Percentiles rank a stretch among this genome's conserved stretches.
Evolutionary conservation across 1,140 invertebrate species (phyloP).

Genomic region (Elysia chlorotica): DNA sequence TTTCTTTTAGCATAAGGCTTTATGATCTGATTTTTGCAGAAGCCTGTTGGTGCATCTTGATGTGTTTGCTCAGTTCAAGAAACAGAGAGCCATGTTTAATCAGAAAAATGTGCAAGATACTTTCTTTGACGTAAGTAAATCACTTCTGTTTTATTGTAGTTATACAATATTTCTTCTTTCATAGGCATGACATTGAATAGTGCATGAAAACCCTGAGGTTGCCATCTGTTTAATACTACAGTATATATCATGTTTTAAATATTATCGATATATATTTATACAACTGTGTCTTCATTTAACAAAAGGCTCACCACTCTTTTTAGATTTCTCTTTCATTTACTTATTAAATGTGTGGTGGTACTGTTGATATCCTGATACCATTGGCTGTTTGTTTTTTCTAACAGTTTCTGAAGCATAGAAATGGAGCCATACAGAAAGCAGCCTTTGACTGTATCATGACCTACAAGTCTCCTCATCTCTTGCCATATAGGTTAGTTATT

Average conservation of each 20-base stretch:
- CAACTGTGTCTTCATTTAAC: no score
- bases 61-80: constrained; percentile 79
- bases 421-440: constrained; percentile 78
- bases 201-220: no score
- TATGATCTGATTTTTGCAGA: constrained; percentile 32
- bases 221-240: no score
- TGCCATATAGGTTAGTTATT: constrained; percentile 71
- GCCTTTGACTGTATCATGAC: constrained; percentile 83
- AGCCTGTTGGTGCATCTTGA: constrained; percentile 75
- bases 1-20: background rate
- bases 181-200: no score
- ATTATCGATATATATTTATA: no score
- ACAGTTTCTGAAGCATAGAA: constrained; percentile 78
- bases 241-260: no score
- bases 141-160: background rate
- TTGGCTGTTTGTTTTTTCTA: background rate
- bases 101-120: constrained; percentile 77
- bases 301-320: no score
- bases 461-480: constrained; percentile 79
- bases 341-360: no score
- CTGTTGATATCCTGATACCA: no score
- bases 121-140: constrained; percentile 67
- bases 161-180: background rate
- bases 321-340: no score
- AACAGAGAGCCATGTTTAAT: constrained; percentile 78